A percentile compares a stretch with the other conserved stretches of the same genome.
phyloP scores from a whole-genome alignment of 2,888 invertebrate species.

The Hyposoter dolosus region DNA sequence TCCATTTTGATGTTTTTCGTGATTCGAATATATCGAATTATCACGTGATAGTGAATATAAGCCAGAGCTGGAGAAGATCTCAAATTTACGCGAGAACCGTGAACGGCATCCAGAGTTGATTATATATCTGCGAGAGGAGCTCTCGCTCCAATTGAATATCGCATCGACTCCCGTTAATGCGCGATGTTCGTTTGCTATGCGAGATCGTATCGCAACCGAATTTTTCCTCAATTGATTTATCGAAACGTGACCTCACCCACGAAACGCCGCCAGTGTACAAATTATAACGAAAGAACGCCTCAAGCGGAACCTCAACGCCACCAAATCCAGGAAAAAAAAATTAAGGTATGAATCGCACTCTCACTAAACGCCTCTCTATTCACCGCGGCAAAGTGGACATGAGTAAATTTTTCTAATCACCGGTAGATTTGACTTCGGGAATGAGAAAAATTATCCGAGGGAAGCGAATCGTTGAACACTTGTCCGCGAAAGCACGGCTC shows the following conservation, averaged over 20 bases:
- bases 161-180: constrained; percentile 48
- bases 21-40: constrained; percentile 40
- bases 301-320: not conserved
- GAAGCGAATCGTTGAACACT: not conserved
- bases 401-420: not conserved
- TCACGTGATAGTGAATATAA: constrained; percentile 51
- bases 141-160: constrained; percentile 54
- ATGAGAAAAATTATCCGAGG: not conserved
- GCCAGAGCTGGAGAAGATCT: constrained; percentile 23
- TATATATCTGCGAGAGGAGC: constrained; percentile 41
- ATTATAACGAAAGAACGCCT: not conserved
- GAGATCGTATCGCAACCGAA: constrained; percentile 53
- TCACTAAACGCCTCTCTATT: constrained; percentile 2
- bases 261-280: constrained; percentile 24
- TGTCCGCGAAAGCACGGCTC: not conserved
- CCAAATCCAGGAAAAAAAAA: constrained; percentile 14
- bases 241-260: constrained; percentile 63
- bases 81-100: constrained; percentile 65
- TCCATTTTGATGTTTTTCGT: constrained; percentile 16
- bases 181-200: constrained; percentile 31
- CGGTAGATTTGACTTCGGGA: not conserved
- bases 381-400: constrained; percentile 2
- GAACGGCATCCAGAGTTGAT: constrained; percentile 64
- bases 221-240: constrained; percentile 66
- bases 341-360: not conserved